These are phyloP conservation scores for Drosophila tanythrix DNA, from an alignment of 2,888 invertebrate genomes.

Conservation along the genomic window DNA sequence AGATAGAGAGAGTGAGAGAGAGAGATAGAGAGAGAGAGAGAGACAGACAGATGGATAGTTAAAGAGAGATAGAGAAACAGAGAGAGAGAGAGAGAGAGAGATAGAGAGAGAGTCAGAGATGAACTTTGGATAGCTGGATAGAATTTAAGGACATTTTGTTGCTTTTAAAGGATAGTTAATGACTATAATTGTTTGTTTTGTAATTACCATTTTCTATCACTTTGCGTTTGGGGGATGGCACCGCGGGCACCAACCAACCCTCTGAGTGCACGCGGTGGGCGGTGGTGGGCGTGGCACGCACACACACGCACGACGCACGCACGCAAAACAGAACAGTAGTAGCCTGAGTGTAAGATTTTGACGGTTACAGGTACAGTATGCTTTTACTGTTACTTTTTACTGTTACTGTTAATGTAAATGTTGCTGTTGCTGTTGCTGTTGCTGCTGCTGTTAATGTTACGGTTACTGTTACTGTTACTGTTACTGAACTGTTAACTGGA, in stretches of 20 bases:
- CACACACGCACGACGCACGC: slow-evolving; percentile 76
- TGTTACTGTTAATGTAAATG: slow-evolving; percentile 7
- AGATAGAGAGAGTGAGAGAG: slow-evolving; percentile 20
- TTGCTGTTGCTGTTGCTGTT: slow-evolving; percentile 32
- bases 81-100: slow-evolving; percentile 25
- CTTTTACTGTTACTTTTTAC: background rate
- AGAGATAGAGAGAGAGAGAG: slow-evolving; percentile 6
- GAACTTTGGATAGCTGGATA: slow-evolving; percentile 52
- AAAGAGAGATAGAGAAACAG: slow-evolving; percentile 28
- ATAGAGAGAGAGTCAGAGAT: slow-evolving; percentile 33
- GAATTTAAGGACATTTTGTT: slow-evolving; percentile 27
- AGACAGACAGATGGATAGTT: slow-evolving; percentile 24
- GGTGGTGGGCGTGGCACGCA: slow-evolving; percentile 78
- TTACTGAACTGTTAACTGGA: background rate
- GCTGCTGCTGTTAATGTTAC: slow-evolving; percentile 12
- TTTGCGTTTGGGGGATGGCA: slow-evolving; percentile 80
- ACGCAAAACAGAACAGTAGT: slow-evolving; percentile 66
- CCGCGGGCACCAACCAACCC: slow-evolving; percentile 78
- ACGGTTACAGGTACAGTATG: slow-evolving; percentile 21
- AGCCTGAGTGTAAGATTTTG: slow-evolving; percentile 54
- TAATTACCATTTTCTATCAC: slow-evolving; percentile 84
- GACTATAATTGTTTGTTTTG: slow-evolving; percentile 76
- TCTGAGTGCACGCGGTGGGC: slow-evolving; percentile 70
- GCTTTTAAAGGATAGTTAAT: slow-evolving; percentile 58
- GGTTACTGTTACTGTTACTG: background rate